phyloP scores from a whole-genome alignment of 2,888 invertebrate genomes.

The Selenia dentaria region DNA sequence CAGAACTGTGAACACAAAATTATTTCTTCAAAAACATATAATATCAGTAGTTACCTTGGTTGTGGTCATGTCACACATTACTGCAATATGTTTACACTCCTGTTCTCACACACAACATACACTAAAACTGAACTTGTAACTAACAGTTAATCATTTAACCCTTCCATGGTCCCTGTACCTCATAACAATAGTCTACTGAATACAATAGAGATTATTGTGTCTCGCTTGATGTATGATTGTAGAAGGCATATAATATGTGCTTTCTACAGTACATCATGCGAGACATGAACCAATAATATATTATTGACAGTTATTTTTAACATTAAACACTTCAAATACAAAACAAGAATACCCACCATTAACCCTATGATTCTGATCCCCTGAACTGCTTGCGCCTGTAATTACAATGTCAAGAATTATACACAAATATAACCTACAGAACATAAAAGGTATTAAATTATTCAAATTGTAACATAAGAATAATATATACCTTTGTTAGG shows the following conservation, averaged over 20 bases:
- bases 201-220: no score
- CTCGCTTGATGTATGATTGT: no score
- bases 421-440: background rate
- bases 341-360: slow-evolving; percentile 57
- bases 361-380: slow-evolving; percentile 55
- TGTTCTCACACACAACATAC: background rate
- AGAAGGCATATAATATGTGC: no score
- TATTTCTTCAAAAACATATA: slow-evolving; percentile 13
- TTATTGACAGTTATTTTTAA: no score
- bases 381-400: slow-evolving; percentile 56
- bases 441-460: background rate
- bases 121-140: no score
- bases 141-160: no score
- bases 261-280: no score
- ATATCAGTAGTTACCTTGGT: background rate
- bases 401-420: slow-evolving; percentile 27
- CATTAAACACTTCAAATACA: background rate
- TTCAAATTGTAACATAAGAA: no score
- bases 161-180: no score
- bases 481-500: slow-evolving; percentile 69
- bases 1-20: slow-evolving; percentile 71
- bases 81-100: background rate
- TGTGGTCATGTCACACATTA: background rate
- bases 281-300: no score
- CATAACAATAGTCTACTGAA: no score